Base-by-base conservation (phyloP, 2,888 invertebrate species). In the Archips xylosteana region DNA sequence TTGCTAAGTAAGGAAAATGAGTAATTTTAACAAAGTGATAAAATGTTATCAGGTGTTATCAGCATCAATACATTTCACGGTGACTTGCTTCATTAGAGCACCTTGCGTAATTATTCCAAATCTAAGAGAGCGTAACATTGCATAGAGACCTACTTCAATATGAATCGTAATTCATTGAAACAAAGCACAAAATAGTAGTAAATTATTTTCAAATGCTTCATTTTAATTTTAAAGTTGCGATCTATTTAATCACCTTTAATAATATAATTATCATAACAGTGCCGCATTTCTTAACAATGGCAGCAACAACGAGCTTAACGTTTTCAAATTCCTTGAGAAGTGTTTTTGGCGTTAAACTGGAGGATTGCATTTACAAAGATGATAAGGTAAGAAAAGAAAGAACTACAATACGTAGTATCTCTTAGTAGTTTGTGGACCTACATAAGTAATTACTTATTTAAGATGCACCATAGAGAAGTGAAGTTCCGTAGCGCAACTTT, bases 321-420 rank as follows among this genome's bases (percentile, higher is more conserved):
- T 57, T 57, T 32, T 23, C 57, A 32, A 13, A 64, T 42, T 51
- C 51, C 0, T 65, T 10, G 23, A 54, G 69, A 60, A 60, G 45
- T 12, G 9, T 45, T 60, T 74, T 70, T 60, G 69, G 74, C 3
- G 45, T 65, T 1, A 74, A 65, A 51, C 59, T 34, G 5, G 6
- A 42, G 13, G 65, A 74, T 15, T 74, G 54, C 0, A 74, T 74
- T 54, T 70, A 70, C 34, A 64, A 74, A 23, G 74, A 74, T 32
- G 65, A 74, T 2, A 34, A 39, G 69, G 74, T 74, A 73, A 61
- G n/a, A 54, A 49, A 36, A 36, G n/a, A 36, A 36, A 36, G 36
- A 47, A 8, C n/a, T 32, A 32, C 5, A n/a, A n/a, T n/a, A n/a
- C n/a, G n/a, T n/a, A n/a, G n/a, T n/a, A n/a, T n/a, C n/a, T n/a